A percentile compares a stretch with the other conserved stretches of the same genome.
Evolutionary conservation across 2,113 vertebrate species (phyloP).

Genomic region (Ceyx margarethae): DNA sequence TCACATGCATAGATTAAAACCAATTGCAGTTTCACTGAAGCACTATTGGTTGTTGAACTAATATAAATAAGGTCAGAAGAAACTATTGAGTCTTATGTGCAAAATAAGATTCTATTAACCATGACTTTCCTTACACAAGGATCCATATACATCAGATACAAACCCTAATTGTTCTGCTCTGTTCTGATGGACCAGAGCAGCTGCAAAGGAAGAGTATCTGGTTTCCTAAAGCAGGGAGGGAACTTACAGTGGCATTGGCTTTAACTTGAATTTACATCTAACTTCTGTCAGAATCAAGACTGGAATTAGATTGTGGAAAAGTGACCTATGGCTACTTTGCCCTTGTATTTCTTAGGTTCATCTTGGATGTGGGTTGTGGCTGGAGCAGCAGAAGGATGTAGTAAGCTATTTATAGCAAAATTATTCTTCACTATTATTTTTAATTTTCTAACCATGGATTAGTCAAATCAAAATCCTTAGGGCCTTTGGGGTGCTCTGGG

Average conservation of each 20-base stretch:
- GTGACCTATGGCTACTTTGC: neutral
- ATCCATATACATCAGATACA: neutral
- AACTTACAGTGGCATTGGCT: neutral
- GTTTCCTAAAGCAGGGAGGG: neutral
- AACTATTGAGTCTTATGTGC: neutral
- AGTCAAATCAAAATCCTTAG: neutral
- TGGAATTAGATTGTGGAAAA: neutral
- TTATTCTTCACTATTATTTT: neutral
- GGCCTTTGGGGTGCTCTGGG: neutral
- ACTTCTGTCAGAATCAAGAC: neutral
- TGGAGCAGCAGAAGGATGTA: neutral
- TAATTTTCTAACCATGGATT: neutral
- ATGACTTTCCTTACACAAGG: neutral
- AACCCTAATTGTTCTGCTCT: neutral
- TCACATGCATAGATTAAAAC: neutral
- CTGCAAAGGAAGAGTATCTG: neutral
- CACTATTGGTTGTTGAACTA: neutral
- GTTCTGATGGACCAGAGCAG: neutral
- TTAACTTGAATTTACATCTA: neutral
- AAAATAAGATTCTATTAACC: neutral
- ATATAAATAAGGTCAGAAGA: neutral
- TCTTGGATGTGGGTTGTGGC: neutral
- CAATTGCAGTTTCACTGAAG: neutral
- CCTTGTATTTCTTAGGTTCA: neutral
- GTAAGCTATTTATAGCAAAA: neutral